Evolutionary conservation across 2,113 vertebrate genomes (phyloP).

Genomic region (Spea multiplicata): DNA sequence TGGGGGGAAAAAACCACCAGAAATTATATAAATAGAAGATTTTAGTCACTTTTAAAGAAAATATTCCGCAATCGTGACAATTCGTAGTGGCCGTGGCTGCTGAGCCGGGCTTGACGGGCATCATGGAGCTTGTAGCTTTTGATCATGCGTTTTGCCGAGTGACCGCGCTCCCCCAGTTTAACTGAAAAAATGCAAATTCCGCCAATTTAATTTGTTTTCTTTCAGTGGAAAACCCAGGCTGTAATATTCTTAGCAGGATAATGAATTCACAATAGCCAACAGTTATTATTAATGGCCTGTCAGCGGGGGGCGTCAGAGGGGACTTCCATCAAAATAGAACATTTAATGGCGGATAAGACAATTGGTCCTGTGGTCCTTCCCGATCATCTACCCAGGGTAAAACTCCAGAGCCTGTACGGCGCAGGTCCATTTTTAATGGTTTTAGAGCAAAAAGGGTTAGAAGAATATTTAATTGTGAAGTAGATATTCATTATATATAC

Average conservation of each 20-base stretch:
- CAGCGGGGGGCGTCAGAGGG: neutral
- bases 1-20: neutral
- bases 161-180: neutral
- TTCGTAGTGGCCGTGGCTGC: too few relatives aligned
- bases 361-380: neutral
- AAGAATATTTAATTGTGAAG: too few relatives aligned
- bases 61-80: too few relatives aligned
- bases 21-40: too few relatives aligned
- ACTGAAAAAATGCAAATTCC: slow-evolving; percentile 18
- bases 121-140: neutral
- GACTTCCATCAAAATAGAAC: slow-evolving; percentile 4
- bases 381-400: neutral
- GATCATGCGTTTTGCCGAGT: neutral
- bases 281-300: slow-evolving; percentile 31
- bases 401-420: neutral
- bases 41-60: too few relatives aligned
- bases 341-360: neutral
- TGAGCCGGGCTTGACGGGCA: neutral
- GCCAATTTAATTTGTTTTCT: slow-evolving; percentile 13
- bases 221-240: neutral
- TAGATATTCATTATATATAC: too few relatives aligned
- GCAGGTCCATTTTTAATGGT: neutral
- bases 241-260: neutral
- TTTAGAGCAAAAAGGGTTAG: neutral
- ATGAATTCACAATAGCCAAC: slow-evolving; percentile 10